phyloP scores from a whole-genome alignment of 2,888 invertebrate genomes.

The Taphrorychus bicolor region DNA sequence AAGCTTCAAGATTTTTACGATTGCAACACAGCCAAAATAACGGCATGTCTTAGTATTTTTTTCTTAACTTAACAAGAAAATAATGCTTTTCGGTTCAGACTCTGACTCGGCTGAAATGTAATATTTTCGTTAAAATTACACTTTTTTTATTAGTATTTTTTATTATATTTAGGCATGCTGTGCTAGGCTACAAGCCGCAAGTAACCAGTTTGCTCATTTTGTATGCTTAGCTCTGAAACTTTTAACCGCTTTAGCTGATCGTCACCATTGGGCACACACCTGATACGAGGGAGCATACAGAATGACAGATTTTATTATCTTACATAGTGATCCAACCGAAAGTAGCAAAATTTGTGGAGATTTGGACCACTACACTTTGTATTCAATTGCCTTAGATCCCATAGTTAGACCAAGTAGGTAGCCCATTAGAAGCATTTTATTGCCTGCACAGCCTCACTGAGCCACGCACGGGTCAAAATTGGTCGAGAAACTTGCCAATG shows the following conservation, averaged over 20 bases:
- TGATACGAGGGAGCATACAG: slow-evolving; percentile 54
- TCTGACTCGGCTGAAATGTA: slow-evolving; percentile 42
- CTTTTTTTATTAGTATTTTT: slow-evolving; percentile 24
- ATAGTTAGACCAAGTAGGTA: slow-evolving; percentile 46
- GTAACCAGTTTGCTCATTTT: slow-evolving; percentile 49
- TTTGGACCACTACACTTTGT: slow-evolving; percentile 49
- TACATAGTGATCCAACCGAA: slow-evolving; percentile 41
- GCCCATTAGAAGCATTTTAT: slow-evolving; percentile 52
- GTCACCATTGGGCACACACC: background rate
- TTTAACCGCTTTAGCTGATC: slow-evolving; percentile 2
- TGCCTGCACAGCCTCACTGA: slow-evolving; percentile 61
- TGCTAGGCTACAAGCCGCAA: slow-evolving; percentile 54
- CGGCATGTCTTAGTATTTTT: slow-evolving; percentile 26
- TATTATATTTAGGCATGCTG: slow-evolving; percentile 54
- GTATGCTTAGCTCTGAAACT: slow-evolving; percentile 52
- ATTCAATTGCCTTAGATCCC: slow-evolving; percentile 47
- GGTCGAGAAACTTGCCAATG: slow-evolving; percentile 5
- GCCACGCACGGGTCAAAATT: slow-evolving; percentile 59
- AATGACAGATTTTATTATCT: slow-evolving; percentile 49
- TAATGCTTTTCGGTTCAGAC: slow-evolving; percentile 14
- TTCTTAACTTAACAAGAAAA: background rate
- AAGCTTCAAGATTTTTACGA: slow-evolving; percentile 16
- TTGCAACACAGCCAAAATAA: slow-evolving; percentile 24
- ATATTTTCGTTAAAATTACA: slow-evolving; percentile 48
- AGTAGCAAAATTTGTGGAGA: slow-evolving; percentile 27